A percentile compares a stretch with the other conserved stretches of the same genome.
These are phyloP conservation scores for Mustela nigripes DNA, from an alignment of 2,113 vertebrate species.

Conservation along the genomic window DNA sequence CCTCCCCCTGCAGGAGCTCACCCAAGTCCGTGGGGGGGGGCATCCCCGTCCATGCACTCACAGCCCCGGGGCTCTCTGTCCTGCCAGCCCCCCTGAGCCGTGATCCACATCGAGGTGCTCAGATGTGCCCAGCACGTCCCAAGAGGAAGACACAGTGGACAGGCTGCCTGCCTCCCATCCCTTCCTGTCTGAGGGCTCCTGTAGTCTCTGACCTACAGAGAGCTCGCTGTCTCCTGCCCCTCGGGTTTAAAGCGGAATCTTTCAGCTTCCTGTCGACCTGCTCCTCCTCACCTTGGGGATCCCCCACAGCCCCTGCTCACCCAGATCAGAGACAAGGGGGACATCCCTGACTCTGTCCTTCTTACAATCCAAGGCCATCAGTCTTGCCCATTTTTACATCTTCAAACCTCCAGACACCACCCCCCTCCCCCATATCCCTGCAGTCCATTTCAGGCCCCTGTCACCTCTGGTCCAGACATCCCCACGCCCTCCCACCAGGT, in stretches of 20 bases:
- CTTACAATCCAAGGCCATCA: neutral
- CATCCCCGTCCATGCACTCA: rapidly evolving
- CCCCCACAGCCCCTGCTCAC: rapidly evolving
- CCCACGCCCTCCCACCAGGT: rapidly evolving
- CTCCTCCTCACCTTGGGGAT: neutral
- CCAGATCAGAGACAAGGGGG: neutral
- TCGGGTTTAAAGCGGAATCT: neutral
- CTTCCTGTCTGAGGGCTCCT: neutral
- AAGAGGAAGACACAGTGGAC: neutral
- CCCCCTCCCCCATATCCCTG: rapidly evolving
- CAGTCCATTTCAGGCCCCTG: neutral
- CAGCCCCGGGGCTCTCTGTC: neutral
- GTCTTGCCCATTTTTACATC: neutral
- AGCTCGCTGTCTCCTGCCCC: rapidly evolving
- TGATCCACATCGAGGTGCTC: rapidly evolving
- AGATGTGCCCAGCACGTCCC: rapidly evolving
- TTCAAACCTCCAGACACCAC: neutral
- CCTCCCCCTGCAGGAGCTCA: neutral
- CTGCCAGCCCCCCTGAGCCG: neutral
- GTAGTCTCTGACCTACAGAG: neutral
- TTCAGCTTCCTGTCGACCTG: neutral
- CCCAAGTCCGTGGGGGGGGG: rapidly evolving
- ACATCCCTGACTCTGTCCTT: rapidly evolving
- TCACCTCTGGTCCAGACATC: neutral
- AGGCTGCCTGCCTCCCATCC: rapidly evolving